These are phyloP conservation scores for Chrysopilus asiliformis DNA, from an alignment of 2,888 invertebrate species.

Conservation along the genomic window DNA sequence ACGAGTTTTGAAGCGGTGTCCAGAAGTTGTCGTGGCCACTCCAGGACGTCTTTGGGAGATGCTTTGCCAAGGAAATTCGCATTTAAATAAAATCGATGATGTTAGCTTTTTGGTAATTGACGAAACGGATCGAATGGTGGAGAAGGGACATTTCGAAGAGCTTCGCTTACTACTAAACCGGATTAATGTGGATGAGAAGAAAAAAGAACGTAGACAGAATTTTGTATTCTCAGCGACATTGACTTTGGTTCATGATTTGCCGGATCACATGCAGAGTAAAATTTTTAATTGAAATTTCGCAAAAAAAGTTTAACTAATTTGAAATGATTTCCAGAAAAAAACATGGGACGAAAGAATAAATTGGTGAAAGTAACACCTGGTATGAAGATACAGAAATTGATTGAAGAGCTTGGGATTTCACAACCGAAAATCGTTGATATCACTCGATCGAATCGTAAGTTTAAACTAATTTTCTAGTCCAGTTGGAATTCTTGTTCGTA, in stretches of 20 bases:
- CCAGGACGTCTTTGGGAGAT: conserved; percentile 96
- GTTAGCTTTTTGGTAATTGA: conserved; percentile 88
- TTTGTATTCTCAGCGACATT: conserved; percentile 97
- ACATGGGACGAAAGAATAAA: conserved; percentile 30
- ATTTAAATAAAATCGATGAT: conserved; percentile 55
- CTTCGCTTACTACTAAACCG: conserved; percentile 64
- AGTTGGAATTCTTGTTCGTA: no score
- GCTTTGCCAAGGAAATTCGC: conserved; percentile 60
- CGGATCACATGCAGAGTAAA: conserved; percentile 52
- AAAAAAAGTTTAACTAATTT: neutral
- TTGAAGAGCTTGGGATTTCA: conserved; percentile 69
- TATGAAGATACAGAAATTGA: conserved; percentile 62
- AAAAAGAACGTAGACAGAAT: conserved; percentile 59
- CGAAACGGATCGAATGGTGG: conserved; percentile 97
- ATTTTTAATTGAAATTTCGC: neutral
- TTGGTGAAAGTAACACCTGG: conserved; percentile 53
- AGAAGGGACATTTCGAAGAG: conserved; percentile 91
- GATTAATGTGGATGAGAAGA: conserved; percentile 55
- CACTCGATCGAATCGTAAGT: conserved; percentile 55
- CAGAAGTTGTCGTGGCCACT: conserved; percentile 93
- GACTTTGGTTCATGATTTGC: conserved; percentile 78
- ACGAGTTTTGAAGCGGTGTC: conserved; percentile 63
- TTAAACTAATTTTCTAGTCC: conserved; percentile 11
- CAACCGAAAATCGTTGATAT: conserved; percentile 90
- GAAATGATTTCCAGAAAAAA: conserved; percentile 10